Evolutionary conservation across 2,113 vertebrate genomes (phyloP).

Genomic region (Cnemophilus loriae): DNA sequence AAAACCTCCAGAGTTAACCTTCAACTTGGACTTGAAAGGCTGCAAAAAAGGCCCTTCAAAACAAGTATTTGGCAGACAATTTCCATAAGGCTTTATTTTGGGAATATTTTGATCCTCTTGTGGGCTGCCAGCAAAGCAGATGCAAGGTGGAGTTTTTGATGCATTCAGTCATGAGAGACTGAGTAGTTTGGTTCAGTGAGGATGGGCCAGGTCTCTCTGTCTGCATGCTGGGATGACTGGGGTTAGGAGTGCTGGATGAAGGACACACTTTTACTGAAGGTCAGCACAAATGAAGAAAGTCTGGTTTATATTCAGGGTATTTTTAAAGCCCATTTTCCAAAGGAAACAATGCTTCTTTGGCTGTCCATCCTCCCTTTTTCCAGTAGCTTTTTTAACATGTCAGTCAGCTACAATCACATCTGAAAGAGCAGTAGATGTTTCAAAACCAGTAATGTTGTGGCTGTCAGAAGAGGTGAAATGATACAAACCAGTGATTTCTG

Average conservation of each 20-base stretch:
- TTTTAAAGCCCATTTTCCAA: not conserved
- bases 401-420: not conserved
- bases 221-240: not conserved
- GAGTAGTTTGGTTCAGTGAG: not conserved
- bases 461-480: not conserved
- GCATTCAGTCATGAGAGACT: not conserved
- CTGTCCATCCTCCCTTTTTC: not conserved
- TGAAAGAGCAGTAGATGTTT: not conserved
- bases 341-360: not conserved
- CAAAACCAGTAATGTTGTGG: not conserved
- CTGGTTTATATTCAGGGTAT: not conserved
- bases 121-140: not conserved
- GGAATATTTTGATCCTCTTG: conserved; percentile 10
- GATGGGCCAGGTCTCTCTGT: not conserved
- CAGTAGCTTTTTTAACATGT: not conserved
- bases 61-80: conserved; percentile 20
- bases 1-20: not conserved
- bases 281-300: not conserved
- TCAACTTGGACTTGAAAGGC: not conserved
- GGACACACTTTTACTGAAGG: not conserved
- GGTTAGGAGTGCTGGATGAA: not conserved
- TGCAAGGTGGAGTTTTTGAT: conserved; percentile 26
- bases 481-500: not conserved
- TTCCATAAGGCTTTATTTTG: conserved; percentile 1
- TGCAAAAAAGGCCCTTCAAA: not conserved